Percentiles rank a stretch among this genome's conserved stretches.
Evolutionary conservation across 92 coral and sea anemone species (phyloP).

Genomic region (Metridium senile): DNA sequence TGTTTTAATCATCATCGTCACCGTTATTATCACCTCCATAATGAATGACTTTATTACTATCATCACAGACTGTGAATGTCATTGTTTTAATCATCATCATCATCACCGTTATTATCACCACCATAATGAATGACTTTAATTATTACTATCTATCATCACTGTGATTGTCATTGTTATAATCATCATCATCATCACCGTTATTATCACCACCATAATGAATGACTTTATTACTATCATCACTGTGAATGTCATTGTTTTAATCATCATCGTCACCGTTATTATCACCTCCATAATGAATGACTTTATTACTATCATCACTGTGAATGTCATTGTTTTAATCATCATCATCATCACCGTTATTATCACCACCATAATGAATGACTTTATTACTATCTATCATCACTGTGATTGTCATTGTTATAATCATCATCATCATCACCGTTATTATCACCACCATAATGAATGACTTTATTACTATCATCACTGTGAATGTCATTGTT

Average conservation of each 20-base stretch:
- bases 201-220: background rate
- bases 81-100: too few relatives aligned
- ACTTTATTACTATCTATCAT: background rate
- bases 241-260: background rate
- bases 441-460: background rate
- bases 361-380: background rate
- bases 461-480: too few relatives aligned
- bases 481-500: too few relatives aligned
- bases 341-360: background rate
- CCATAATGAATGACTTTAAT: background rate
- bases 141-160: background rate
- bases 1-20: background rate
- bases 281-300: background rate
- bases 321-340: background rate
- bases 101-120: too few relatives aligned
- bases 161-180: background rate
- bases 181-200: background rate
- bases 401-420: background rate
- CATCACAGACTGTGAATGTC: too few relatives aligned
- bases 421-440: background rate
- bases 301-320: background rate
- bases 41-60: too few relatives aligned
- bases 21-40: background rate
- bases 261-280: background rate
- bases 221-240: background rate